Percentiles rank a stretch among this genome's conserved stretches.
Evolutionary conservation across 2,888 invertebrate genomes (phyloP).

Genomic region (Caenorhabditis sulstoni): DNA sequence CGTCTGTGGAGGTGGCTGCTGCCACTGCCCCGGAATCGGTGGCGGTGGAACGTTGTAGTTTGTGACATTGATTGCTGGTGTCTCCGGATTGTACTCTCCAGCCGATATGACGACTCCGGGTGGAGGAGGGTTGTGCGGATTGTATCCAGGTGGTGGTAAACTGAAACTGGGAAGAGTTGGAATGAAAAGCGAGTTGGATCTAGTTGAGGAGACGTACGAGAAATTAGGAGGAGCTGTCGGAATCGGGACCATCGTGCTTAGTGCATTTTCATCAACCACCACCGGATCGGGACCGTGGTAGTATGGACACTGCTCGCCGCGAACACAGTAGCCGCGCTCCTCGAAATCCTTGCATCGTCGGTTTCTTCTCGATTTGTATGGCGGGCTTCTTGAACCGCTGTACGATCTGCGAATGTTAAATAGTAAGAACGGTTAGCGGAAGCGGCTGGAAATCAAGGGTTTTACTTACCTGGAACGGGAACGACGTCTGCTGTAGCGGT

Average conservation of each 20-base stretch:
- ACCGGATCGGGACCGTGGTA: constrained; percentile 98
- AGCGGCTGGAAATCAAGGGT: too few relatives aligned
- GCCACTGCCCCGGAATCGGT: constrained; percentile 70
- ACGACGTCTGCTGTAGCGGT: constrained; percentile 46
- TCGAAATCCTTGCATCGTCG: constrained; percentile 91
- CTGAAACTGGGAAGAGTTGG: constrained; percentile 60
- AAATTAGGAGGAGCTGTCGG: constrained; percentile 52
- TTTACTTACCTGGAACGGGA: constrained; percentile 34
- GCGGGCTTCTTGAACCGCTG: constrained; percentile 48
- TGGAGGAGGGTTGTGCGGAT: constrained; percentile 67
- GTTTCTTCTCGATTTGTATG: constrained; percentile 50
- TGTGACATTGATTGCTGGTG: constrained; percentile 72
- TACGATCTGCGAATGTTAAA: constrained; percentile 58
- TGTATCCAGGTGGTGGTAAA: constrained; percentile 68
- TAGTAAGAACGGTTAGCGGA: constrained; percentile 12
- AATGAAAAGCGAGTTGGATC: background rate
- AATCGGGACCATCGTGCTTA: constrained; percentile 67
- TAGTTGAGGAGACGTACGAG: constrained; percentile 48
- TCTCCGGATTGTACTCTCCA: constrained; percentile 79
- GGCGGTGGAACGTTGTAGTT: constrained; percentile 71
- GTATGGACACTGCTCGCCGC: constrained; percentile 95
- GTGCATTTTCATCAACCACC: constrained; percentile 85
- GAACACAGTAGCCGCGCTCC: constrained; percentile 96
- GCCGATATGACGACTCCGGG: constrained; percentile 58
- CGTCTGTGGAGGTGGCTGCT: constrained; percentile 9